phyloP scores from a whole-genome alignment of 2,797 vertebrate species.

The Iguana delicatissima region DNA sequence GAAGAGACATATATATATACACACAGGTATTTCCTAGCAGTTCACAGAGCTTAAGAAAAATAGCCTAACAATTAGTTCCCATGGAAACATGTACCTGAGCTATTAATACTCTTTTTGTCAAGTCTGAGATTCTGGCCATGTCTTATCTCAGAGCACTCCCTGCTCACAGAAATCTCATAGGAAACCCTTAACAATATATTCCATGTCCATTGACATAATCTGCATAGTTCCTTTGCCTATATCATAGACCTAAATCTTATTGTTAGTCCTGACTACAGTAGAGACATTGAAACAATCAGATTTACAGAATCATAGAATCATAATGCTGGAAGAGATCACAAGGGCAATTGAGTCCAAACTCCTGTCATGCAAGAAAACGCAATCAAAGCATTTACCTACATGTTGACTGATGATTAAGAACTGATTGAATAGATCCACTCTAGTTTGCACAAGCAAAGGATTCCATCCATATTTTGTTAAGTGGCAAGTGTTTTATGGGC shows the following conservation, averaged over 20 bases:
- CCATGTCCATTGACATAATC: neutral
- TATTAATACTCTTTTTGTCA: constrained; percentile 1
- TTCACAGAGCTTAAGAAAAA: no score
- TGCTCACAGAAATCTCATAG: neutral
- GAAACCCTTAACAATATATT: neutral
- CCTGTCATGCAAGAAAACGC: no score
- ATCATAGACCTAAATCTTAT: neutral
- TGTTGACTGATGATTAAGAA: no score
- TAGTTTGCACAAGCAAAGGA: no score
- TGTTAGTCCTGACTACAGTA: no score
- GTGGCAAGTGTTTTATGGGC: neutral
- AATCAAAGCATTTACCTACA: no score
- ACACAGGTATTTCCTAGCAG: neutral
- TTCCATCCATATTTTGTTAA: no score
- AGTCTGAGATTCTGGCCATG: neutral
- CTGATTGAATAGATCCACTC: no score
- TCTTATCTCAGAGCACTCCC: neutral
- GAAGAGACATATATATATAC: neutral
- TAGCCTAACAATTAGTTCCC: neutral
- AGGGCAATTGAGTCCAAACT: no score
- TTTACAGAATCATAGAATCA: no score
- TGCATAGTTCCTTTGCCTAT: neutral
- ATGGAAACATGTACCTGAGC: neutral
- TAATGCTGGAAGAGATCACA: no score
- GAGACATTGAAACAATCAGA: no score